Conservation (phyloP, 2,888 invertebrate genomes). For the Tipula unca region DNA sequence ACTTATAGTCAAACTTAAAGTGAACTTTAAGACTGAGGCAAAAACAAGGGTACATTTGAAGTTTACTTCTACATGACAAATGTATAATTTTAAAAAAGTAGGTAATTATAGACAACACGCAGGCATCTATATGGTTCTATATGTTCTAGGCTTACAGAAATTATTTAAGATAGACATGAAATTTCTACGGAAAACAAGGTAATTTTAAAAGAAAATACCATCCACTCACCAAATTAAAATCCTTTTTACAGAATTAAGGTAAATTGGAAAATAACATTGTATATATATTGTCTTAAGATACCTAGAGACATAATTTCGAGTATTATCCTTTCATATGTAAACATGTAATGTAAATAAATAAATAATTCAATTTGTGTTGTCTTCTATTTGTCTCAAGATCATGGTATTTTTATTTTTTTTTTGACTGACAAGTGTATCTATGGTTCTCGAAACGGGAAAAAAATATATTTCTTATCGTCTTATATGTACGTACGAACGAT, state of each 20-base stretch:
- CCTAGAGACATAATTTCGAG: background rate
- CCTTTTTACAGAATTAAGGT: background rate
- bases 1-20: too few relatives aligned
- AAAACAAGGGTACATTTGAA: too few relatives aligned
- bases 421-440: background rate
- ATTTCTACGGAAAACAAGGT: background rate
- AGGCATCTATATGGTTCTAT: too few relatives aligned
- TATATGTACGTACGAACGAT: background rate
- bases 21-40: too few relatives aligned
- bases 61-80: too few relatives aligned
- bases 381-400: background rate
- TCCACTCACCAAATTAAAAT: background rate
- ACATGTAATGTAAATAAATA: background rate
- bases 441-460: background rate
- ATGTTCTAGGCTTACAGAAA: too few relatives aligned
- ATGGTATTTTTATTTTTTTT: background rate
- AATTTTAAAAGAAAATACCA: background rate
- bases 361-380: background rate
- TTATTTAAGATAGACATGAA: background rate
- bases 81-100: too few relatives aligned
- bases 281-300: background rate
- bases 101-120: too few relatives aligned
- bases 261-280: background rate
- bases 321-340: background rate
- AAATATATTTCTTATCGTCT: background rate